Evolutionary conservation across 2,888 invertebrate species (phyloP).

Genomic region (Xestobium rufovillosum): DNA sequence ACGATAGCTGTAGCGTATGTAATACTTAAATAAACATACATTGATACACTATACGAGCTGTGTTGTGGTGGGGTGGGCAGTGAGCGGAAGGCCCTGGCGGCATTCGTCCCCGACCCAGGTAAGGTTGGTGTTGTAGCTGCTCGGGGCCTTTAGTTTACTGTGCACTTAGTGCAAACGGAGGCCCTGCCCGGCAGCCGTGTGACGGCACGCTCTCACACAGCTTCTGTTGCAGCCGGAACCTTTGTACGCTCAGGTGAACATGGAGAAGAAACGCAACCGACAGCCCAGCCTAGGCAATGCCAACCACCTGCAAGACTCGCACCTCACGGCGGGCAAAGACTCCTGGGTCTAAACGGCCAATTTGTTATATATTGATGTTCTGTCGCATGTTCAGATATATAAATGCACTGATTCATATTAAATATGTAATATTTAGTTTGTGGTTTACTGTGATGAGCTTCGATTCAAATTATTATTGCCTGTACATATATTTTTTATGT

Average conservation of each 20-base stretch:
- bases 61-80: conserved; percentile 34
- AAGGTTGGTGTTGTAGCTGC: conserved; percentile 41
- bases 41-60: conserved; percentile 34
- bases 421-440: conserved; percentile 42
- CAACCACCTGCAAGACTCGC: conserved; percentile 36
- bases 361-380: conserved; percentile 41
- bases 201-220: conserved; percentile 17
- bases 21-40: conserved; percentile 29
- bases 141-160: conserved; percentile 44
- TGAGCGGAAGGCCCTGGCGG: conserved; percentile 40
- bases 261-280: conserved; percentile 56
- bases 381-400: conserved; percentile 38
- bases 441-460: conserved; percentile 45
- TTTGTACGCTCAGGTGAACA: conserved; percentile 58
- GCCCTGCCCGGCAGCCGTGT: conserved; percentile 39
- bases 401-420: conserved; percentile 41
- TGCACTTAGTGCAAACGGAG: conserved; percentile 39
- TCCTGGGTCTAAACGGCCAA: conserved; percentile 40
- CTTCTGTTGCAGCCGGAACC: conserved; percentile 47
- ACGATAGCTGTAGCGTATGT: conserved; percentile 29
- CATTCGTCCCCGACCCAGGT: conserved; percentile 30
- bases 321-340: conserved; percentile 40
- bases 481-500: conserved; percentile 41
- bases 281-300: conserved; percentile 38
- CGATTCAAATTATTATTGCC: conserved; percentile 29